Percentiles rank a stretch among this genome's conserved stretches.
These are phyloP conservation scores for Bellardia bayeri DNA, from an alignment of 2,888 invertebrate genomes.

Conservation along the genomic window DNA sequence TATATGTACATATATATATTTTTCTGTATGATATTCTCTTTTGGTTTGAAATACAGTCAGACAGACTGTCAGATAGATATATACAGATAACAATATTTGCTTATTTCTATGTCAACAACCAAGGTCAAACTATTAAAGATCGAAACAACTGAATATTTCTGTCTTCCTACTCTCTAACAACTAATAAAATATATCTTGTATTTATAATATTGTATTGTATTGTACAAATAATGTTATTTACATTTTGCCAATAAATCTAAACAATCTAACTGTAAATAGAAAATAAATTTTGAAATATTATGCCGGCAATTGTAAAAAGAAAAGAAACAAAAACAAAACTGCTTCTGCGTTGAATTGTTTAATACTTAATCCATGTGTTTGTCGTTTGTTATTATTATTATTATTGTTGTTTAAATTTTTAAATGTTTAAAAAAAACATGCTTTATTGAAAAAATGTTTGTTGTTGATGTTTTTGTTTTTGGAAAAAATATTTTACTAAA, in stretches of 20 bases:
- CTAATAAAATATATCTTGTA: constrained; percentile 25
- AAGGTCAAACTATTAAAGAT: constrained; percentile 58
- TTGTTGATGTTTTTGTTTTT: constrained; percentile 58
- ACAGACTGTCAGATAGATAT: no score
- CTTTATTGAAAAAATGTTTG: constrained; percentile 33
- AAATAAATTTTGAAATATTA: neutral
- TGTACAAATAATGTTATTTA: constrained; percentile 24
- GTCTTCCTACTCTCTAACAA: constrained; percentile 25
- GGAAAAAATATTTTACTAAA: constrained; percentile 34
- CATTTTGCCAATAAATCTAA: constrained; percentile 7
- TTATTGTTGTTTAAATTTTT: constrained; percentile 22
- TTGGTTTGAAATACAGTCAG: constrained; percentile 16
- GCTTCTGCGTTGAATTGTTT: constrained; percentile 38
- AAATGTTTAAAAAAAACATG: constrained; percentile 39
- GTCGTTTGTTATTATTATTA: constrained; percentile 41
- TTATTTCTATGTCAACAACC: constrained; percentile 66
- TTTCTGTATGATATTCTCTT: constrained; percentile 29
- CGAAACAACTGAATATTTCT: constrained; percentile 17
- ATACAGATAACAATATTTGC: neutral
- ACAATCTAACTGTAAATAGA: constrained; percentile 39
- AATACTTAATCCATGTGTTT: constrained; percentile 45
- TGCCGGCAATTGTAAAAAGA: constrained; percentile 42
- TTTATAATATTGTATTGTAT: constrained; percentile 38
- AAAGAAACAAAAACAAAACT: constrained; percentile 15
- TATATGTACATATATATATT: no score